A percentile compares a stretch with the other conserved stretches of the same genome.
Evolutionary conservation across 2,888 invertebrate species (phyloP).

Genomic region (Nemoura dubitans): DNA sequence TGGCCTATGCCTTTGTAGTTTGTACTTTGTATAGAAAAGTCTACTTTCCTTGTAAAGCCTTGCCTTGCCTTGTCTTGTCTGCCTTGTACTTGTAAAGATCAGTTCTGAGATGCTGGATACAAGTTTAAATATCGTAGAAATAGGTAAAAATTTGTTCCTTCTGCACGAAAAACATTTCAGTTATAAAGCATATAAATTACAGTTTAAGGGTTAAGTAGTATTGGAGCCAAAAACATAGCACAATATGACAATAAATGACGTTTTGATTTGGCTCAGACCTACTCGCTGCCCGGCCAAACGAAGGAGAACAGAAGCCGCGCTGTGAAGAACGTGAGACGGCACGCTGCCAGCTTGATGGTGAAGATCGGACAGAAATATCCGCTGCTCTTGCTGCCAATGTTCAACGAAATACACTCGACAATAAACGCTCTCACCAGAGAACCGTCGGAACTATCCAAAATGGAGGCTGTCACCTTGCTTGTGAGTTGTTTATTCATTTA

Average conservation of each 20-base stretch:
- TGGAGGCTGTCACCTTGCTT: slow-evolving; percentile 83
- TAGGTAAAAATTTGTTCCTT: too few relatives aligned
- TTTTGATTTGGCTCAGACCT: background rate
- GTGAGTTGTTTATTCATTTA: slow-evolving; percentile 55
- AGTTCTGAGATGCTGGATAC: too few relatives aligned
- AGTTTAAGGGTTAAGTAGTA: too few relatives aligned
- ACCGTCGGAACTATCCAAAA: slow-evolving; percentile 72
- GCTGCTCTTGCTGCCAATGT: slow-evolving; percentile 82
- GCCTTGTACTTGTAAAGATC: too few relatives aligned
- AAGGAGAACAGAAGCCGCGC: slow-evolving; percentile 74
- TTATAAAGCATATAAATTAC: too few relatives aligned
- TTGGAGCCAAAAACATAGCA: too few relatives aligned
- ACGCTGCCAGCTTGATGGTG: slow-evolving; percentile 89
- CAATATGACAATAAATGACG: background rate
- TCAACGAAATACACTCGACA: slow-evolving; percentile 83
- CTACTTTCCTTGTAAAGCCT: too few relatives aligned
- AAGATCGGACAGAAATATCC: slow-evolving; percentile 91
- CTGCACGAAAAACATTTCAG: too few relatives aligned
- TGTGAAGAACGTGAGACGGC: slow-evolving; percentile 85
- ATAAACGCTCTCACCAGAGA: slow-evolving; percentile 76
- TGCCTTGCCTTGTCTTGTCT: too few relatives aligned
- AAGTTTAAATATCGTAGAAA: too few relatives aligned
- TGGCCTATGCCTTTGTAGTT: too few relatives aligned
- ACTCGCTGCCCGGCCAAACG: slow-evolving; percentile 70
- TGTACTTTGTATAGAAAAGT: too few relatives aligned